These are phyloP conservation scores for Camponotus floridanus DNA, from an alignment of 1,140 invertebrate species.

Conservation along the genomic window DNA sequence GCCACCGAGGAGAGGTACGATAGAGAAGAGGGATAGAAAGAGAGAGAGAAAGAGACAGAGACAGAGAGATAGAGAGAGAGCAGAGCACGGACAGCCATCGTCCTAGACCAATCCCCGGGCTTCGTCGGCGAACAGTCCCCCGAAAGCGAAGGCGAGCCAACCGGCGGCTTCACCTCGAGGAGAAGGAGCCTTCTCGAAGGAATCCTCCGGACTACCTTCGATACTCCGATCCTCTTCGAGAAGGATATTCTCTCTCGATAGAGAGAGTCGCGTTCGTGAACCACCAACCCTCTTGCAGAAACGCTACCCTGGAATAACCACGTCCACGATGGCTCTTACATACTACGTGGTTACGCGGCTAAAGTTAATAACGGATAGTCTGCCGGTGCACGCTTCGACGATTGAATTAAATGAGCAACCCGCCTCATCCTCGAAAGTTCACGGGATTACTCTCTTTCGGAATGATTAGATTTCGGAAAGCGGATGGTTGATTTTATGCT, in stretches of 20 bases:
- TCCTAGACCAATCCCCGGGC: conserved; percentile 76
- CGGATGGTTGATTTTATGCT: conserved; percentile 25
- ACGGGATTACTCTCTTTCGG: conserved; percentile 27
- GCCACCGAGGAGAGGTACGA: conserved; percentile 68
- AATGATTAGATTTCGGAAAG: conserved; percentile 61
- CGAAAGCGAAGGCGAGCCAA: conserved; percentile 69
- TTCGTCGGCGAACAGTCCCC: conserved; percentile 71
- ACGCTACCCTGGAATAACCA: conserved; percentile 28
- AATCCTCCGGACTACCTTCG: conserved; percentile 65
- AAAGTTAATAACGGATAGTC: conserved; percentile 73
- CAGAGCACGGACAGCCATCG: conserved; percentile 65
- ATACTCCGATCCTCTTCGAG: conserved; percentile 58
- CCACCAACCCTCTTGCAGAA: conserved; percentile 32
- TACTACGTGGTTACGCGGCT: conserved; percentile 63
- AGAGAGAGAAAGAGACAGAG: conserved; percentile 32
- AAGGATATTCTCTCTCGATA: conserved; percentile 25
- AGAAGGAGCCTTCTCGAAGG: conserved; percentile 72
- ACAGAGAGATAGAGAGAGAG: conserved; percentile 33
- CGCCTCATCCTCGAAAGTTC: conserved; percentile 6
- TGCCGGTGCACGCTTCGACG: conserved; percentile 65
- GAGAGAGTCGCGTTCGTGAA: conserved; percentile 10
- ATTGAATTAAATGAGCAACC: conserved; percentile 71
- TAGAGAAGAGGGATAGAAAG: conserved; percentile 24
- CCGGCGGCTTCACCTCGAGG: conserved; percentile 67
- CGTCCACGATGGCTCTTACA: conserved; percentile 39